These are phyloP conservation scores for Ceratoteleas bidentatus DNA, from an alignment of 1,140 invertebrate genomes.

Conservation along the genomic window DNA sequence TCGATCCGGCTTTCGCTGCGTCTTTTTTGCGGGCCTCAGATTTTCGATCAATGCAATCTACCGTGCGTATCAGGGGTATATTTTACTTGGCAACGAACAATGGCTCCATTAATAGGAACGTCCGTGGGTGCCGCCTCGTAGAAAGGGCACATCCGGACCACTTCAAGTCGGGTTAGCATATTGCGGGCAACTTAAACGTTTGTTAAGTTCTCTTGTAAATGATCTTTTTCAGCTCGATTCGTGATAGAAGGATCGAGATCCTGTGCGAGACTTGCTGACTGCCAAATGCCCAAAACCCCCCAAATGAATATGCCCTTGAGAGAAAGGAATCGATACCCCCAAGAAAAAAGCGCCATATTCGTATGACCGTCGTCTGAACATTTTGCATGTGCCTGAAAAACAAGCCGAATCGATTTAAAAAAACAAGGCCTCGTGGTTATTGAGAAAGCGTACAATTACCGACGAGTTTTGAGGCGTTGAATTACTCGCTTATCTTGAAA, in stretches of 20 bases:
- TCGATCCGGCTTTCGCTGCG: no score
- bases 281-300: constrained; percentile 48
- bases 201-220: constrained; percentile 67
- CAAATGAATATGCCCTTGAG: constrained; percentile 21
- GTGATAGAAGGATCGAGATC: constrained; percentile 50
- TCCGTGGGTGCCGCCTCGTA: constrained; percentile 59
- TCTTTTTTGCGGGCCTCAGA: constrained; percentile 49
- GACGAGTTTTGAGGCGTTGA: not conserved
- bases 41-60: constrained; percentile 72
- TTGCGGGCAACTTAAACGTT: constrained; percentile 64
- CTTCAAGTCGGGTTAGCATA: constrained; percentile 71
- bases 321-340: constrained; percentile 41
- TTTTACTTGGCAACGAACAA: constrained; percentile 72
- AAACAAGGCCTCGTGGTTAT: not conserved
- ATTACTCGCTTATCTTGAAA: constrained; percentile 13
- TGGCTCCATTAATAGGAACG: constrained; percentile 56
- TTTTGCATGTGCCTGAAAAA: constrained; percentile 14
- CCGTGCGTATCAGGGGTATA: constrained; percentile 71
- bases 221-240: constrained; percentile 74
- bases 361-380: constrained; percentile 30
- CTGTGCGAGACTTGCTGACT: constrained; percentile 47
- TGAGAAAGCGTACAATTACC: constrained; percentile 4
- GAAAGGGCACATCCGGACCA: constrained; percentile 69
- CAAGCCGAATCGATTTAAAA: constrained; percentile 22
- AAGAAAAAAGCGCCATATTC: constrained; percentile 36